Evolutionary conservation across 2,797 vertebrate species (phyloP).

Genomic region (Tauraco hartlaubi): DNA sequence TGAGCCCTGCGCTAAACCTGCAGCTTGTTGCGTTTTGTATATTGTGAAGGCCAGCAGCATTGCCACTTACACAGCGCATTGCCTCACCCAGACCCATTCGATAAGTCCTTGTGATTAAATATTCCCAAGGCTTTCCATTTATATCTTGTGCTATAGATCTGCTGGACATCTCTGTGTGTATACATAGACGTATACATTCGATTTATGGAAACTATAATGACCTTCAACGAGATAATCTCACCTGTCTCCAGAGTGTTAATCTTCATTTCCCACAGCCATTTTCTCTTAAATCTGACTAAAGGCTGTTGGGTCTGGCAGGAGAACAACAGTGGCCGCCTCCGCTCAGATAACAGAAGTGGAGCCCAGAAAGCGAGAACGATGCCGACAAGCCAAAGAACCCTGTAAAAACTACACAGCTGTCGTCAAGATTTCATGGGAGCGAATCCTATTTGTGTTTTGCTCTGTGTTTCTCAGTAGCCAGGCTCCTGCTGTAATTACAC

Average conservation of each 20-base stretch:
- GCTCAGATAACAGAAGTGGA: slow-evolving; percentile 10
- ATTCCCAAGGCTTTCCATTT: not conserved
- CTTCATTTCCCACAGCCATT: slow-evolving; percentile 17
- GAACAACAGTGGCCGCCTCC: not conserved
- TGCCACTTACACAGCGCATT: not conserved
- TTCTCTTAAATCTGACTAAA: slow-evolving; percentile 36
- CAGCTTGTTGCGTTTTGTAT: not conserved
- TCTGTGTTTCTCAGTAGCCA: not conserved
- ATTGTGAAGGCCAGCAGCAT: not conserved
- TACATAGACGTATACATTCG: not conserved
- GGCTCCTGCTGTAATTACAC: not conserved
- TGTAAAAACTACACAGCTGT: not conserved
- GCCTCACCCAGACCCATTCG: not conserved
- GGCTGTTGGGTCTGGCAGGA: not conserved
- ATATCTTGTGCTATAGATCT: not conserved
- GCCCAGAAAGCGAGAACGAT: not conserved
- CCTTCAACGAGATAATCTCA: slow-evolving; percentile 22
- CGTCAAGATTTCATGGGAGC: not conserved
- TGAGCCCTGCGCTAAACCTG: not conserved
- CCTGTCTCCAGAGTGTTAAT: slow-evolving; percentile 4
- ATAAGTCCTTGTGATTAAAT: not conserved
- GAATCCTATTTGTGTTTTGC: slow-evolving; percentile 35
- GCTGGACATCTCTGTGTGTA: not conserved
- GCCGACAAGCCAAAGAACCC: slow-evolving; percentile 7
- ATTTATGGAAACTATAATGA: slow-evolving; percentile 28